Conservation (phyloP, 2,797 vertebrate species). For the Balearica regulorum region DNA sequence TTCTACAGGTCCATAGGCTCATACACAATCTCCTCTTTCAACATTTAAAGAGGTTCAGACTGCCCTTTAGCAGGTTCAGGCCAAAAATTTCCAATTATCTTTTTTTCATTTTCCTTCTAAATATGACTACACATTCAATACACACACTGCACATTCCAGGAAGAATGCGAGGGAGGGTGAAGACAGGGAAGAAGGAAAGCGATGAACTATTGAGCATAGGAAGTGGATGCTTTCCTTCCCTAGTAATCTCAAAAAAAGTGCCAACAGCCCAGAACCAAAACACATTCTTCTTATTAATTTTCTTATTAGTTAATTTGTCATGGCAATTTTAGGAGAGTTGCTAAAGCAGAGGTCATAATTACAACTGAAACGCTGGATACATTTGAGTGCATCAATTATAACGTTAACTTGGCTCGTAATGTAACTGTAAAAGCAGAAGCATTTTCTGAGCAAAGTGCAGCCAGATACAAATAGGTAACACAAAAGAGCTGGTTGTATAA, state of each 20-base stretch:
- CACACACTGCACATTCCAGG: neutral
- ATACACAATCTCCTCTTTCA: neutral
- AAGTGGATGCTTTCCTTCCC: neutral
- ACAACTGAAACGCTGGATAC: conserved; percentile 14
- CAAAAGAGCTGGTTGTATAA: neutral
- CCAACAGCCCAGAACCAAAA: conserved; percentile 25
- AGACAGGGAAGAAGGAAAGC: neutral
- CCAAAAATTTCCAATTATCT: neutral
- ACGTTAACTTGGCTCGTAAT: conserved; percentile 3
- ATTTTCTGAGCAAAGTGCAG: neutral
- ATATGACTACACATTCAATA: neutral
- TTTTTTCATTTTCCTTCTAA: neutral
- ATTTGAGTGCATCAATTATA: conserved; percentile 38
- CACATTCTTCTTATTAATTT: conserved; percentile 44
- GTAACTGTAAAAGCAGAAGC: conserved; percentile 4
- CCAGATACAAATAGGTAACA: neutral
- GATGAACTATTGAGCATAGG: neutral
- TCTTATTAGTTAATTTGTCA: conserved; percentile 52
- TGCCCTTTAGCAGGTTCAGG: neutral
- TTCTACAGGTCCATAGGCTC: neutral
- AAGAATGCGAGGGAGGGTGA: neutral
- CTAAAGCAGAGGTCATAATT: conserved; percentile 47
- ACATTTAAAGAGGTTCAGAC: neutral
- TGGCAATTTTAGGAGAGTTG: conserved; percentile 26
- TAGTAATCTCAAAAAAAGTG: neutral